A percentile compares a stretch with the other conserved stretches of the same genome.
Evolutionary conservation across 2,113 vertebrate genomes (phyloP).

Genomic region (Ctenomys sociabilis): DNA sequence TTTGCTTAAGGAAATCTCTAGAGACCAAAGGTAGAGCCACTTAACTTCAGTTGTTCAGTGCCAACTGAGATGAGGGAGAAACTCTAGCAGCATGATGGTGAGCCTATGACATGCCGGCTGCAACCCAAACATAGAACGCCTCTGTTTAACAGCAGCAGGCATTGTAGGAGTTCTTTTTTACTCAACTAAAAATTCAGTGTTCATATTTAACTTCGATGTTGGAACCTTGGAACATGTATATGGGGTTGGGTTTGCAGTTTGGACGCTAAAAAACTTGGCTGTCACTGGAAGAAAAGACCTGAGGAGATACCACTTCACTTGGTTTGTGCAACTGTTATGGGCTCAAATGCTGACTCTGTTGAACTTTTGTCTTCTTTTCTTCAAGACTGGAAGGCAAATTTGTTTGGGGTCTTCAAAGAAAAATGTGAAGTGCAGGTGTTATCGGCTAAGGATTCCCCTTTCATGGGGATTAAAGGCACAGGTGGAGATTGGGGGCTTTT

Average conservation of each 20-base stretch:
- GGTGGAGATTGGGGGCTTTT: neutral
- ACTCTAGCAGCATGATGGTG: neutral
- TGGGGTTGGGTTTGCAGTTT: neutral
- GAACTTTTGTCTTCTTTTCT: neutral
- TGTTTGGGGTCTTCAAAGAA: neutral
- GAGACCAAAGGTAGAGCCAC: neutral
- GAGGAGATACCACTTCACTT: neutral
- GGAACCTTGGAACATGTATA: neutral
- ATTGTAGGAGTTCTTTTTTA: neutral
- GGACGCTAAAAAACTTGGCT: neutral
- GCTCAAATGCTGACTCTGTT: neutral
- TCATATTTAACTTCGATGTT: neutral
- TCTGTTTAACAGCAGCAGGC: too few species aligned
- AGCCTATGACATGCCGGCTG: neutral
- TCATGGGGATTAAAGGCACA: neutral
- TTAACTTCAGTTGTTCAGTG: constrained; percentile 33
- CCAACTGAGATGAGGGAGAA: neutral
- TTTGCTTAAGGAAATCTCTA: constrained; percentile 45
- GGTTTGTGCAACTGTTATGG: neutral
- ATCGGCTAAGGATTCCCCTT: neutral
- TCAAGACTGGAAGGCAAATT: neutral
- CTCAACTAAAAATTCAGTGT: neutral
- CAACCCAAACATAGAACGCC: neutral
- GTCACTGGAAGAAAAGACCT: neutral
- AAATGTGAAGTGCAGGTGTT: neutral